Evolutionary conservation across 2,797 vertebrate genomes (phyloP).

Genomic region (Merluccius polli): DNA sequence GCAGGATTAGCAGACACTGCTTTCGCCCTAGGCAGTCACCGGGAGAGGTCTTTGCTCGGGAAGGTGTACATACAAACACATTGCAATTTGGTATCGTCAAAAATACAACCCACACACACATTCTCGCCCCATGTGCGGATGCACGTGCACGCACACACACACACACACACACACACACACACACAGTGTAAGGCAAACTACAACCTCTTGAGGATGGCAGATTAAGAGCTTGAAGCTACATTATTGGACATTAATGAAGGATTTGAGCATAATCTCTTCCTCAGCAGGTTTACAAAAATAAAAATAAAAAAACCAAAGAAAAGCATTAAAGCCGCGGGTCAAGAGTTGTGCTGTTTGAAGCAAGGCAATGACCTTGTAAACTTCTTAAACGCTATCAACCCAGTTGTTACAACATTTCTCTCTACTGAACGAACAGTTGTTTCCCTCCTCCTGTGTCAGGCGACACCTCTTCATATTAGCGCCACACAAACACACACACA

Average conservation of each 20-base stretch:
- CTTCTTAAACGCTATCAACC: background rate
- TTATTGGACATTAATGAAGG: slow-evolving; percentile 45
- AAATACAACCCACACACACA: slow-evolving; percentile 32
- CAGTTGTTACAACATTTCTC: background rate
- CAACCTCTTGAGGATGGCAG: background rate
- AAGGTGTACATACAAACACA: slow-evolving; percentile 26
- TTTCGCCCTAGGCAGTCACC: slow-evolving; percentile 69
- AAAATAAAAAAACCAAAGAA: too few relatives aligned
- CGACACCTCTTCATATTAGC: slow-evolving; percentile 19
- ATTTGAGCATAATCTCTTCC: slow-evolving; percentile 34
- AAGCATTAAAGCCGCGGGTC: too few relatives aligned
- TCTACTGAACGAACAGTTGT: background rate
- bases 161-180: slow-evolving; percentile 10
- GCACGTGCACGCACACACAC: slow-evolving; percentile 7
- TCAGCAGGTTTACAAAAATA: slow-evolving; percentile 40
- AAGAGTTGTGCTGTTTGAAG: too few relatives aligned
- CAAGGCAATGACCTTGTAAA: background rate
- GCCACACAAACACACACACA: slow-evolving; percentile 9
- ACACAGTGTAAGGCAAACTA: background rate
- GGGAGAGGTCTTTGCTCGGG: slow-evolving; percentile 58
- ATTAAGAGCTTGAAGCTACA: slow-evolving; percentile 8
- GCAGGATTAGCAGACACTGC: slow-evolving; percentile 69
- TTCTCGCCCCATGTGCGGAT: background rate
- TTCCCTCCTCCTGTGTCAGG: background rate
- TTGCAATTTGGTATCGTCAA: slow-evolving; percentile 23